Conservation (phyloP, 1,140 invertebrate species). For the Drosophila fuyamai region DNA sequence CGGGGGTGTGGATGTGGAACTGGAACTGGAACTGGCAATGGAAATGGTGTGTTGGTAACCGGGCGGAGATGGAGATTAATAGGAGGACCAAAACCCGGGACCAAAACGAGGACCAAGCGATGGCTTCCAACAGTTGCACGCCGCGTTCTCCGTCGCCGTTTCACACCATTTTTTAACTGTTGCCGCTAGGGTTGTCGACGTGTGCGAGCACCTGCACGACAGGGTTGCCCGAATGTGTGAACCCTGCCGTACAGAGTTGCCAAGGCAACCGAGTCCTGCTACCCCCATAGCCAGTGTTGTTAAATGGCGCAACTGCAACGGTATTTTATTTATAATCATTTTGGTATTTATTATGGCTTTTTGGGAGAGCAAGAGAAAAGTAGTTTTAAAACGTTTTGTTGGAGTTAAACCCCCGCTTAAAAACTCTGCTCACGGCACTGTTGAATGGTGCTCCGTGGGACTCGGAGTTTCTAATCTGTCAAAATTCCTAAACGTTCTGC, state of each 20-base stretch:
- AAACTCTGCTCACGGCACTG: no score
- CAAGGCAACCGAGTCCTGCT: neutral
- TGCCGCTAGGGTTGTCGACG: slow-evolving; percentile 14
- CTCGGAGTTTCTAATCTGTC: no score
- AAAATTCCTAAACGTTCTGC: no score
- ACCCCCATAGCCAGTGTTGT: slow-evolving; percentile 1
- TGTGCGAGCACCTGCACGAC: neutral
- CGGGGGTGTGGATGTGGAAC: slow-evolving; percentile 22
- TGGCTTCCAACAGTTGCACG: slow-evolving; percentile 28
- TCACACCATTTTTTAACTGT: slow-evolving; percentile 21
- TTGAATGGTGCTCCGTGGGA: no score
- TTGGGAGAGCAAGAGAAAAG: no score
- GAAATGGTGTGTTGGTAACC: slow-evolving; percentile 20
- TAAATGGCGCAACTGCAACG: neutral
- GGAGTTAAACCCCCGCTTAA: no score
- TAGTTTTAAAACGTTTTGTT: no score
- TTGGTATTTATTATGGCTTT: no score
- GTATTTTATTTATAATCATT: no score
- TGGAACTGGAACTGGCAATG: slow-evolving; percentile 2
- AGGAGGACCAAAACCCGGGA: slow-evolving; percentile 30
- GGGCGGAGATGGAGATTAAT: slow-evolving; percentile 27
- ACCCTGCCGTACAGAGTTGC: neutral
- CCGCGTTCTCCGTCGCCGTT: slow-evolving; percentile 23
- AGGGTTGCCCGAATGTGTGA: slow-evolving; percentile 2
- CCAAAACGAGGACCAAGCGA: slow-evolving; percentile 31